Evolutionary conservation across 2,113 vertebrate species (phyloP).

Genomic region (Sterrhoptilus dennistouni): DNA sequence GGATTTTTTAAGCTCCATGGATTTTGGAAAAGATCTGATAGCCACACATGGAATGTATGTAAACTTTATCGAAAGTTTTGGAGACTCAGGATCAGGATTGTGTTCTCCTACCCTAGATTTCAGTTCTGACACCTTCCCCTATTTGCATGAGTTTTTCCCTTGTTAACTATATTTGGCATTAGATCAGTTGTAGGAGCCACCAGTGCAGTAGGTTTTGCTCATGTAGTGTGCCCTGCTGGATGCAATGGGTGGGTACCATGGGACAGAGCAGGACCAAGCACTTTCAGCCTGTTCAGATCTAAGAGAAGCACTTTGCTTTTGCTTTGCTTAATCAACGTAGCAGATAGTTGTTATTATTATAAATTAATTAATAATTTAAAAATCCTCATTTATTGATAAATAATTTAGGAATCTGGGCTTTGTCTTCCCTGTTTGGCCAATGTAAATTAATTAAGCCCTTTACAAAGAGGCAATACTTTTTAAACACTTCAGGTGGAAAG

Average conservation of each 20-base stretch:
- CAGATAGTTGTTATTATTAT: neutral
- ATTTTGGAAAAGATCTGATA: neutral
- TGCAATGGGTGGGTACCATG: neutral
- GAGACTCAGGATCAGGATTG: neutral
- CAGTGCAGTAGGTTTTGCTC: neutral
- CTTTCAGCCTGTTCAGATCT: neutral
- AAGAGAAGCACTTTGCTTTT: neutral
- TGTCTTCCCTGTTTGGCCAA: neutral
- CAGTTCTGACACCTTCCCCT: neutral
- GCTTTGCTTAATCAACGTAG: neutral
- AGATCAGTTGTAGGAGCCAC: neutral
- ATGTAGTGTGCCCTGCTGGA: neutral
- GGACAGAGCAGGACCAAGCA: neutral
- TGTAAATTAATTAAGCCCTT: neutral
- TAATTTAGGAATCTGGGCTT: neutral
- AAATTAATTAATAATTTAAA: constrained; percentile 12
- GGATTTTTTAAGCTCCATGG: neutral
- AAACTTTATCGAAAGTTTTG: neutral
- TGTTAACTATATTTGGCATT: neutral
- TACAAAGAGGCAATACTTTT: neutral
- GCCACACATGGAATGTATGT: no score
- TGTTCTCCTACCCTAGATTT: neutral
- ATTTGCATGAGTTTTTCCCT: neutral
- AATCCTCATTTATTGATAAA: neutral
- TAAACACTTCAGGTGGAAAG: neutral